Conservation (phyloP, 2,888 invertebrate species). For the Lordiphosa fenestrarum region DNA sequence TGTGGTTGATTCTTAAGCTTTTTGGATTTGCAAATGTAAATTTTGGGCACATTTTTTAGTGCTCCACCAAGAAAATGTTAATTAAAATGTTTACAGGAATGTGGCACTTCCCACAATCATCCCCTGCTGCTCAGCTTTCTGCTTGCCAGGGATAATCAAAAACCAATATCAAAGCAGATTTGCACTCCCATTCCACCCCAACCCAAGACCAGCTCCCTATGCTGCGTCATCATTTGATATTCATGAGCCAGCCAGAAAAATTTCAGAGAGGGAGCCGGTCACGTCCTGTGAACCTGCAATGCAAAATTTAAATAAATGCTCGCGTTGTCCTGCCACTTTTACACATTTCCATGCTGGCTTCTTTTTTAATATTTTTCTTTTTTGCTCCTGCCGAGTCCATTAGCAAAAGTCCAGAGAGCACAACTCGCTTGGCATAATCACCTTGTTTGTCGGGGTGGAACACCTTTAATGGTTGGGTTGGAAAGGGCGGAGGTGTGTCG, state of each 20-base stretch:
- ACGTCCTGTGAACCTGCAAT: conserved; percentile 51
- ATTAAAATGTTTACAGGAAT: conserved; percentile 53
- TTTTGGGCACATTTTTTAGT: conserved; percentile 7
- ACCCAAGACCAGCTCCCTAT: conserved; percentile 1
- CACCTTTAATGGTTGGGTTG: conserved; percentile 49
- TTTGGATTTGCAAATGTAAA: no score
- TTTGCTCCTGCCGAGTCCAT: conserved; percentile 47
- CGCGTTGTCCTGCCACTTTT: conserved; percentile 35
- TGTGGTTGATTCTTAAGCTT: no score
- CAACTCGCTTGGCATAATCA: conserved; percentile 62
- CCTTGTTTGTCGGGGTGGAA: conserved; percentile 64
- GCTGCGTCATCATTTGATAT: conserved; percentile 56
- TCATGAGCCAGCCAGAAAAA: conserved; percentile 49
- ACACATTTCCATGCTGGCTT: conserved; percentile 19
- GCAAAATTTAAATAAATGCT: conserved; percentile 63
- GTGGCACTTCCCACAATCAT: background rate
- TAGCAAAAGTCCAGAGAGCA: conserved; percentile 53
- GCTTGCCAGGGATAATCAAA: conserved; percentile 54
- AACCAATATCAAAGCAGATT: conserved; percentile 61
- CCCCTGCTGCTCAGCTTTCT: conserved; percentile 1
- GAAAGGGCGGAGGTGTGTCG: conserved; percentile 34
- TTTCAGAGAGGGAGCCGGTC: conserved; percentile 30
- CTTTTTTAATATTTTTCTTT: conserved; percentile 6
- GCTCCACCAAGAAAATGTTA: conserved; percentile 47
- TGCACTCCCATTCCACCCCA: conserved; percentile 10